Conservation (phyloP, 2,888 invertebrate species). For the Tetrapedia diversipes region DNA sequence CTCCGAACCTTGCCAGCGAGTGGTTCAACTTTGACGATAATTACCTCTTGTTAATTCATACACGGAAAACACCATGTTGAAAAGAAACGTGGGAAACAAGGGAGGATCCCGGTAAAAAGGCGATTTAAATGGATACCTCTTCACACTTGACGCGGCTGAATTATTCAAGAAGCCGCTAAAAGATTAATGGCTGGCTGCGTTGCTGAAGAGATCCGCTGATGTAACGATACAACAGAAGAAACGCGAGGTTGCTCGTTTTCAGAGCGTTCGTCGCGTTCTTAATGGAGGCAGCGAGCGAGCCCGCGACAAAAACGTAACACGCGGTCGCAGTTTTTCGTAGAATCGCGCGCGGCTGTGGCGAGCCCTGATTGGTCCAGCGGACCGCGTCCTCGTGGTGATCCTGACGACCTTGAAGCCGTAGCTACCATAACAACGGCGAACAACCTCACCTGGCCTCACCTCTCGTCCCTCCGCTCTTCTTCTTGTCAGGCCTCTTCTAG, state of each 20-base stretch:
- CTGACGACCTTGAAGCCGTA: conserved; percentile 73
- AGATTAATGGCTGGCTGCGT: conserved; percentile 35
- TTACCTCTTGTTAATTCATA: too few relatives aligned
- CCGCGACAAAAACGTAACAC: conserved; percentile 49
- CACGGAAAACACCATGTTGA: too few relatives aligned
- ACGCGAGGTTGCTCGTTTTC: conserved; percentile 28
- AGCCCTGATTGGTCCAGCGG: conserved; percentile 62
- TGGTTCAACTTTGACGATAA: too few relatives aligned
- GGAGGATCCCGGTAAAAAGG: too few relatives aligned
- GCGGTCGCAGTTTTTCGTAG: conserved; percentile 49
- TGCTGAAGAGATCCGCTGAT: conserved; percentile 40
- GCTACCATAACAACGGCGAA: conserved; percentile 73
- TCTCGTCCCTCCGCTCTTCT: conserved; percentile 56
- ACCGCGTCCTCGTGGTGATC: conserved; percentile 74
- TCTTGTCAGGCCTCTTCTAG: conserved; percentile 45
- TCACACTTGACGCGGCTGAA: conserved; percentile 35
- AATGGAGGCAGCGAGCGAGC: conserved; percentile 19
- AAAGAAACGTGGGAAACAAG: background rate
- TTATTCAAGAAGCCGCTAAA: conserved; percentile 34
- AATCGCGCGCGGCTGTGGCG: conserved; percentile 42
- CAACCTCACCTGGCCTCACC: conserved; percentile 69
- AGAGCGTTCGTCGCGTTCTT: conserved; percentile 33
- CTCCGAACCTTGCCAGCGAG: too few relatives aligned
- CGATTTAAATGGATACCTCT: conserved; percentile 7
- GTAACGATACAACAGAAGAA: conserved; percentile 56